Evolutionary conservation across 1,140 invertebrate genomes (phyloP).

Genomic region (Oppia nitens): DNA sequence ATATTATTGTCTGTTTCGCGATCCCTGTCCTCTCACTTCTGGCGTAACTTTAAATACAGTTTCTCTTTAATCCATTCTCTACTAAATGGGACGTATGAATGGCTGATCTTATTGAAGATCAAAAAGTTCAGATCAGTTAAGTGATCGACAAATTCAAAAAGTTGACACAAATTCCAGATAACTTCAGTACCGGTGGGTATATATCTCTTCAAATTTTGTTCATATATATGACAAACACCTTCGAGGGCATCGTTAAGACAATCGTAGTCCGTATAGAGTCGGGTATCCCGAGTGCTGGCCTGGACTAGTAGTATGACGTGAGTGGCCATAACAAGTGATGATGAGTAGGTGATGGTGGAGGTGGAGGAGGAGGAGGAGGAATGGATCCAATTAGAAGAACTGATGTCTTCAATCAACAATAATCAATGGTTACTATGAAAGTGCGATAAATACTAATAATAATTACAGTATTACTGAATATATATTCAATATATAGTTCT

Average conservation of each 20-base stretch:
- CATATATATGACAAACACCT: slow-evolving; percentile 77
- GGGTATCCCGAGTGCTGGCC: slow-evolving; percentile 31
- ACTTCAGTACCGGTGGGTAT: slow-evolving; percentile 93
- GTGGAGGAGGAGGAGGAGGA: too few species aligned
- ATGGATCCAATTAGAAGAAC: too few species aligned
- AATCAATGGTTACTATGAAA: too few species aligned
- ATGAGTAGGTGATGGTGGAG: too few species aligned
- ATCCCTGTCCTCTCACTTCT: too few species aligned
- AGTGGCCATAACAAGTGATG: slow-evolving; percentile 19
- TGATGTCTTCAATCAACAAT: too few species aligned
- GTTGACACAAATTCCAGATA: slow-evolving; percentile 90
- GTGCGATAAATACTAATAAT: too few species aligned
- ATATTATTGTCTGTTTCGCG: too few species aligned
- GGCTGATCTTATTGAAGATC: slow-evolving; percentile 60
- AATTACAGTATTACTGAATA: too few species aligned
- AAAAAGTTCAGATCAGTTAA: slow-evolving; percentile 85
- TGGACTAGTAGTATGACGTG: slow-evolving; percentile 36
- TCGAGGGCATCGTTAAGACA: slow-evolving; percentile 35
- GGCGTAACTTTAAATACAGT: slow-evolving; percentile 81
- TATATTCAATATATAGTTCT: too few species aligned
- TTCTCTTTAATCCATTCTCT: slow-evolving; percentile 99
- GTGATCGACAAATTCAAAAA: slow-evolving; percentile 95
- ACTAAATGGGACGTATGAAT: slow-evolving; percentile 92
- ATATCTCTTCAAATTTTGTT: slow-evolving; percentile 76
- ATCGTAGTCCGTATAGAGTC: slow-evolving; percentile 36